phyloP scores from a whole-genome alignment of 2,797 vertebrate species.

The Coendou prehensilis region DNA sequence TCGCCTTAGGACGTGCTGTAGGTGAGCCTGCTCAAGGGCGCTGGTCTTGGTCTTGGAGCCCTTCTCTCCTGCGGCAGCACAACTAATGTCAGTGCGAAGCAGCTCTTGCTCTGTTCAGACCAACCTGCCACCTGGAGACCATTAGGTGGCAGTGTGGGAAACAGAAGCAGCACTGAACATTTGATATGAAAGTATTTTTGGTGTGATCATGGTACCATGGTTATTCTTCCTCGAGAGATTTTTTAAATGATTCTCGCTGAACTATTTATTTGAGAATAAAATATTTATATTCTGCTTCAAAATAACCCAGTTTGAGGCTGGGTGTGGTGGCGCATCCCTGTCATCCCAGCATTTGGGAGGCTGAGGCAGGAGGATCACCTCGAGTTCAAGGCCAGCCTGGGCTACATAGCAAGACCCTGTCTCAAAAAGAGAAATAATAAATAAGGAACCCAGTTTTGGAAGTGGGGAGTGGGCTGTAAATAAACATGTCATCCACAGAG shows the following conservation, averaged over 20 bases:
- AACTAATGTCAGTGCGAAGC: not conserved
- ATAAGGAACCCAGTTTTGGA: not conserved
- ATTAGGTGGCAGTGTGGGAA: not conserved
- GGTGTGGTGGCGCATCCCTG: too few species aligned
- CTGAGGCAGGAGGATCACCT: not conserved
- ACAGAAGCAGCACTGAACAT: not conserved
- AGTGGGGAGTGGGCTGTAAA: not conserved
- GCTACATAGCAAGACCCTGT: not conserved
- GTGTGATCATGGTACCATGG: not conserved
- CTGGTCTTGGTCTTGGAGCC: not conserved
- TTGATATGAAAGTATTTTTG: not conserved
- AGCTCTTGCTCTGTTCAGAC: not conserved
- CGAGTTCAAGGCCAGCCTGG: not conserved
- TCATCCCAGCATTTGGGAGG: not conserved
- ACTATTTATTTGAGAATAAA: conserved; percentile 54
- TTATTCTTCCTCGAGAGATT: conserved; percentile 29
- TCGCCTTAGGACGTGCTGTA: not conserved
- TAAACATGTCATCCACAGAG: not conserved
- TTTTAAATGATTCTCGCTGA: conserved; percentile 48
- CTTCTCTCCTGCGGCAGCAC: not conserved
- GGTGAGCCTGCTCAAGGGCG: not conserved
- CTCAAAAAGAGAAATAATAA: not conserved
- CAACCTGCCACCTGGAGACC: not conserved
- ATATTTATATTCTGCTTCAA: conserved; percentile 31
- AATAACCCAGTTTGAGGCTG: not conserved